Conservation (phyloP, 2,113 vertebrate genomes). For the Pandion haliaetus region DNA sequence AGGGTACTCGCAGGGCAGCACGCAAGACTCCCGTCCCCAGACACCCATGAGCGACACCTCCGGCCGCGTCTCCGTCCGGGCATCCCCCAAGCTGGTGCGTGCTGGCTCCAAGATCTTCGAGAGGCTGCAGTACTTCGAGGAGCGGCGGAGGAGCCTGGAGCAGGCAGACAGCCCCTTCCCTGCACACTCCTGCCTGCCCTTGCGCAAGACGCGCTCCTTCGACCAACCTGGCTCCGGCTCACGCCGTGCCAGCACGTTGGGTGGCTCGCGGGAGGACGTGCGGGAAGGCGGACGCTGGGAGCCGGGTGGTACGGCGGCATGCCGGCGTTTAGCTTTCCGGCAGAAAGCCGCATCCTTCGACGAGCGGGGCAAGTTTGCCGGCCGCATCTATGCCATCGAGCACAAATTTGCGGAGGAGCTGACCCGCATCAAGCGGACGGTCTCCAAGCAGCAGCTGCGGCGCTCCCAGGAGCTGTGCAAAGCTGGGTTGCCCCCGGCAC, state of each 20-base stretch:
- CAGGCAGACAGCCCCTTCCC: slow-evolving; percentile 84
- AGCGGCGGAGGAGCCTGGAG: slow-evolving; percentile 88
- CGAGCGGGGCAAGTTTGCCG: slow-evolving; percentile 84
- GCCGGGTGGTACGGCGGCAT: slow-evolving; percentile 64
- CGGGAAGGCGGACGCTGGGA: slow-evolving; percentile 78
- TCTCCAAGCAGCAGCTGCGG: slow-evolving; percentile 79
- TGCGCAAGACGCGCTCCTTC: slow-evolving; percentile 88
- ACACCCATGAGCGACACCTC: slow-evolving; percentile 88
- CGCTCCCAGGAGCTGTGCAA: slow-evolving; percentile 80
- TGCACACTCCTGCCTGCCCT: slow-evolving; percentile 83
- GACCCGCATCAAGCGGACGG: slow-evolving; percentile 89
- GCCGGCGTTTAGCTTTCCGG: slow-evolving; percentile 85
- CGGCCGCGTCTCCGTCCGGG: slow-evolving; percentile 82
- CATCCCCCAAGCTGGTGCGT: slow-evolving; percentile 90
- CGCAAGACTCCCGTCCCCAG: slow-evolving; percentile 85
- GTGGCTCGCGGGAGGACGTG: slow-evolving; percentile 86
- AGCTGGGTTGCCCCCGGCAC: slow-evolving; percentile 57
- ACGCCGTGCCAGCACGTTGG: slow-evolving; percentile 71
- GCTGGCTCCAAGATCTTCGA: slow-evolving; percentile 92
- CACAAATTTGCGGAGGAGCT: slow-evolving; percentile 93
- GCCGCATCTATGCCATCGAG: slow-evolving; percentile 89
- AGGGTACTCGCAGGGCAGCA: slow-evolving; percentile 80
- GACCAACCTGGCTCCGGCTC: slow-evolving; percentile 81
- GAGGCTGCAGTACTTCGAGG: slow-evolving; percentile 90
- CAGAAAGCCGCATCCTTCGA: slow-evolving; percentile 93